Evolutionary conservation across 2,888 invertebrate species (phyloP), one percentile per base, ranked within the genome.

Genomic region (Thymelicus acteon): DNA sequence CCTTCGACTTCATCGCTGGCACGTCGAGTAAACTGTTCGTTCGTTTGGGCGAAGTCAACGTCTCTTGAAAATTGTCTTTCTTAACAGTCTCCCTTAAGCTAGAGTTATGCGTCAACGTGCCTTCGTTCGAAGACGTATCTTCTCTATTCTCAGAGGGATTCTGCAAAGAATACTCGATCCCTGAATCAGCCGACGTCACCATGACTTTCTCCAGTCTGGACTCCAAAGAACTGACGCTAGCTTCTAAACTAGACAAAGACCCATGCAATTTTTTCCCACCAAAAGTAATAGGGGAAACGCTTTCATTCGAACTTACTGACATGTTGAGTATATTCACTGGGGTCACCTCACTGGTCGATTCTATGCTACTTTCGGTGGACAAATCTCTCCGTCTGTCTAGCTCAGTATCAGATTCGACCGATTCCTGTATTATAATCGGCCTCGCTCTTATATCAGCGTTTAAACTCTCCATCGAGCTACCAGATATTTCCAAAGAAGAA

Each of bases 161-260:
- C 47, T 93, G 92, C 2, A 93, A 75, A 0, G 94, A 94, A 72
- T 93, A 88, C 71, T 93, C 93, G 71, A 94, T 94, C 0, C 94
- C 94, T 0, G 94, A 94, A 76, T 94, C 94, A 0, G 93, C 90
- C 44, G 94, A 94, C 0, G 92, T 92, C 0, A 93, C 86, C 91
- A 93, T 91, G 0, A 89, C 73, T 73, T 86, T 90, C 6, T 93
- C 92, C 0, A 89, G 89, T 72, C 83, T 88, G 0, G 94, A 94
- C 54, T 94, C 94, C 47, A 94, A 75, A 0, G 94, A 94, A 73
- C 93, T 94, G 0, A 94, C 90, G 71, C 94, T 94, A 0, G 93
- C 94, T 79, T 94, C 94, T 60, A 94, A 81, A 74, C 94, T 94
- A 0, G 94, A 93, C 0, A 94, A 71, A 0, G 94, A 94, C 13